Conservation (phyloP, 2,113 vertebrate species). For the Thomomys bottae region DNA sequence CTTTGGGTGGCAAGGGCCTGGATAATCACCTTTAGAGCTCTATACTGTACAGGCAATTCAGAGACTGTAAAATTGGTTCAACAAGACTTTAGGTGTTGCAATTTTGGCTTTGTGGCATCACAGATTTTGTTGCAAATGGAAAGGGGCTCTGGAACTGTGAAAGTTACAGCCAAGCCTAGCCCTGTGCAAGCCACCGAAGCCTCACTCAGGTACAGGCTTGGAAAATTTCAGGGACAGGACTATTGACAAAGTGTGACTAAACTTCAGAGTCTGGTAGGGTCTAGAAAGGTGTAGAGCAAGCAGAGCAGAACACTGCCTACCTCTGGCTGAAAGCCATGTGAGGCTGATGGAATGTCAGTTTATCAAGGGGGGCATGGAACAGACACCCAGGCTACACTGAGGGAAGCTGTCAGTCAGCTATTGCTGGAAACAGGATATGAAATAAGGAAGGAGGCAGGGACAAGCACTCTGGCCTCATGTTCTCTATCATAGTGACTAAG, state of each 20-base stretch:
- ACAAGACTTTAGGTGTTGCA: not conserved
- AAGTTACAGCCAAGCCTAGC: not conserved
- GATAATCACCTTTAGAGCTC: not conserved
- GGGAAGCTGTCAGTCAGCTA: not conserved
- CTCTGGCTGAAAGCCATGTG: not conserved
- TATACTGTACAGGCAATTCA: not conserved
- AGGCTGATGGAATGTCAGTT: not conserved
- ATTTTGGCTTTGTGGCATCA: not conserved
- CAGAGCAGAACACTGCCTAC: not conserved
- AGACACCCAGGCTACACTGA: not conserved
- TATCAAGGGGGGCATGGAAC: fast-evolving
- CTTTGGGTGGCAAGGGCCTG: not conserved
- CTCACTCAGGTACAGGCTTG: no score
- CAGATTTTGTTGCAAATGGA: not conserved
- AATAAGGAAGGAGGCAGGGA: not conserved
- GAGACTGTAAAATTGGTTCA: no score
- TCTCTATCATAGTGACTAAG: fast-evolving
- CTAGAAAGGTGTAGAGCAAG: not conserved
- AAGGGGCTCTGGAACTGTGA: not conserved
- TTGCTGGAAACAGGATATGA: not conserved
- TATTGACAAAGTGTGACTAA: not conserved
- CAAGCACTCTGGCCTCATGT: not conserved
- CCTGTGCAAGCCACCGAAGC: not conserved
- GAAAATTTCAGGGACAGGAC: not conserved
- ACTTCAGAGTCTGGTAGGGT: not conserved